These are phyloP conservation scores for Crotalus tigris DNA, from an alignment of 2,113 vertebrate genomes.

Conservation along the genomic window DNA sequence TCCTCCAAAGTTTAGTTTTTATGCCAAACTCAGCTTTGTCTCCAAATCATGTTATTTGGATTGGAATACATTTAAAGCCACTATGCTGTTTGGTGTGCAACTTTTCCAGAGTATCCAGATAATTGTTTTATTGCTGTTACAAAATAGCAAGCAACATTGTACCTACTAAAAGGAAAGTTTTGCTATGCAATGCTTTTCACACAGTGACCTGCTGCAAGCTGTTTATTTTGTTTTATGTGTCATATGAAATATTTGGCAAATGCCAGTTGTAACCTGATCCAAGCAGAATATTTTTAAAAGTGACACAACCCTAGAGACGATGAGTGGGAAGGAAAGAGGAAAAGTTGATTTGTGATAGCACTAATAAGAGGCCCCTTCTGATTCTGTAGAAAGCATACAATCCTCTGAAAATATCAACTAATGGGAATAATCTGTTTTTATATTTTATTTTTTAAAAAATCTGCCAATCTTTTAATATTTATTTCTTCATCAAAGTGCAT, in stretches of 20 bases:
- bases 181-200: background rate
- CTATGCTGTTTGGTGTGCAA: background rate
- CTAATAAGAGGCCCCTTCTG: background rate
- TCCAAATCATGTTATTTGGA: background rate
- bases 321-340: background rate
- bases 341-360: background rate
- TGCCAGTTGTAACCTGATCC: constrained; percentile 8
- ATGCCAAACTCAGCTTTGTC: background rate
- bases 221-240: constrained; percentile 9
- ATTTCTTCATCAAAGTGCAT: background rate
- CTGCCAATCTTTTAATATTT: background rate
- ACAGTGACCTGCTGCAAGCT: background rate
- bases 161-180: background rate
- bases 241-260: constrained; percentile 20
- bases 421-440: background rate
- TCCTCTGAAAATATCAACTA: background rate
- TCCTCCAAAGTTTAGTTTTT: background rate
- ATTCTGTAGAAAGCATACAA: background rate
- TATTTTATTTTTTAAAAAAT: background rate
- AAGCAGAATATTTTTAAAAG: constrained; percentile 10
- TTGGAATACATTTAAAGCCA: background rate
- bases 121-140: background rate
- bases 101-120: background rate
- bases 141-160: background rate
- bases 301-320: background rate